These are phyloP conservation scores for Enteromius argenteus DNA, from an alignment of 2,797 vertebrate species.

Conservation along the genomic window DNA sequence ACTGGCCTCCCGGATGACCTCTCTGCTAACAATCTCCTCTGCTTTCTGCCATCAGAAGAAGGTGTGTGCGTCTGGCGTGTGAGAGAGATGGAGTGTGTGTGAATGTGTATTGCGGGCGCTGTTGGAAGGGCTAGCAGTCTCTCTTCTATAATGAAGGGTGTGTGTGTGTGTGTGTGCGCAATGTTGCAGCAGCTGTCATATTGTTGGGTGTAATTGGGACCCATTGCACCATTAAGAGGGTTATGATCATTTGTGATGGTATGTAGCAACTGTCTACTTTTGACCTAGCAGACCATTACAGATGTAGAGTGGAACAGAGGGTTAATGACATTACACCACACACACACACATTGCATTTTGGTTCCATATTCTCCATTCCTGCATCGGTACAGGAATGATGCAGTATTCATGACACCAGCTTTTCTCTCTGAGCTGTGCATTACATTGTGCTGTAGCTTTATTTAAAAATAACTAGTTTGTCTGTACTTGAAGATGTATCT, in stretches of 20 bases:
- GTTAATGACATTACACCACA: slow-evolving; percentile 67
- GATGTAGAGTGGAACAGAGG: slow-evolving; percentile 62
- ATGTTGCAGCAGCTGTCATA: slow-evolving; percentile 78
- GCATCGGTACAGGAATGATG: slow-evolving; percentile 23
- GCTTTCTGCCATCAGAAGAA: slow-evolving; percentile 38
- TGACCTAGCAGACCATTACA: slow-evolving; percentile 72
- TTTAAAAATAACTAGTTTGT: slow-evolving; percentile 27
- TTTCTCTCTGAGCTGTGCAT: slow-evolving; percentile 7
- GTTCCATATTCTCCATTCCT: slow-evolving; percentile 14
- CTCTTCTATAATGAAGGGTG: slow-evolving; percentile 37
- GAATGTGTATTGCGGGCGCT: slow-evolving; percentile 1
- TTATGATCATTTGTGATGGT: slow-evolving; percentile 78
- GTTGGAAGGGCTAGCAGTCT: slow-evolving; percentile 26
- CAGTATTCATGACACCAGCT: slow-evolving; percentile 44
- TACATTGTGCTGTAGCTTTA: slow-evolving; percentile 15
- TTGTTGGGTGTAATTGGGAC: slow-evolving; percentile 74
- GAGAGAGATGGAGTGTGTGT: slow-evolving; percentile 61
- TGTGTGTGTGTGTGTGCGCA: slow-evolving; percentile 55
- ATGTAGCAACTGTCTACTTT: slow-evolving; percentile 71
- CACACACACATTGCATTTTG: background rate
- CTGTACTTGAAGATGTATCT: background rate
- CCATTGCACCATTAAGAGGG: slow-evolving; percentile 78
- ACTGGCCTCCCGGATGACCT: slow-evolving; percentile 48
- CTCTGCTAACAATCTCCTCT: slow-evolving; percentile 69
- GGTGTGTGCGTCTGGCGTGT: slow-evolving; percentile 32